Percentiles rank a stretch among this genome's conserved stretches.
phyloP scores from a whole-genome alignment of 1,140 invertebrate genomes.

The Vanessa tameamea region DNA sequence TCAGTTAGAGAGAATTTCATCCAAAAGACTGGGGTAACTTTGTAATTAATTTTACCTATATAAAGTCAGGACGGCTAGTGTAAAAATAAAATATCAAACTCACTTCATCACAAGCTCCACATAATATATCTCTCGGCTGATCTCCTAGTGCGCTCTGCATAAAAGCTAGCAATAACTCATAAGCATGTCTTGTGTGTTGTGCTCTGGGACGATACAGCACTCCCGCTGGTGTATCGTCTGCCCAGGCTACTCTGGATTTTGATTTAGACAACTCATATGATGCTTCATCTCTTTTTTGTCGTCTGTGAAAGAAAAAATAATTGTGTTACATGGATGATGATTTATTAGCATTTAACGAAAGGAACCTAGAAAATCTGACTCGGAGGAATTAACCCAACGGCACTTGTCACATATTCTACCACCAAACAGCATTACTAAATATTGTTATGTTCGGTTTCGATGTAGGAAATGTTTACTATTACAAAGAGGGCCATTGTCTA shows the following conservation, averaged over 20 bases:
- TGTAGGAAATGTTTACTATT: too few relatives aligned
- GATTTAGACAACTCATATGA: constrained; percentile 95
- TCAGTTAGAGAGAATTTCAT: too few relatives aligned
- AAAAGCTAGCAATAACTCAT: constrained; percentile 97
- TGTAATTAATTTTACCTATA: too few relatives aligned
- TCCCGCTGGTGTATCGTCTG: constrained; percentile 93
- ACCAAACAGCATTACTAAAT: too few relatives aligned
- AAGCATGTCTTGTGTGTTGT: constrained; percentile 98
- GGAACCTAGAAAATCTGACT: too few relatives aligned
- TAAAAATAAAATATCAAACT: neutral
- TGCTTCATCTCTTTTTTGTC: constrained; percentile 94
- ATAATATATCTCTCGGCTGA: constrained; percentile 97
- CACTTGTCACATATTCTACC: too few relatives aligned
- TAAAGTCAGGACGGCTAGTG: too few relatives aligned
- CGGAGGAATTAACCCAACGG: too few relatives aligned
- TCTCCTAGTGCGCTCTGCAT: constrained; percentile 99
- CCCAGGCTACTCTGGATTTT: constrained; percentile 93
- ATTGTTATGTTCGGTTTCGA: too few relatives aligned
- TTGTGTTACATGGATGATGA: neutral
- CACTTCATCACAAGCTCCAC: constrained; percentile 98
- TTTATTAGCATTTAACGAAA: too few relatives aligned
- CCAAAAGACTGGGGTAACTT: too few relatives aligned
- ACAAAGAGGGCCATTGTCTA: too few relatives aligned
- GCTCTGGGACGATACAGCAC: constrained; percentile 98
- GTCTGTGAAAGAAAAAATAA: constrained; percentile 71